A percentile compares a stretch with the other conserved stretches of the same genome.
Conservation (phyloP, 1,140 invertebrate species). For the Drosophila pseudoananassae region DNA sequence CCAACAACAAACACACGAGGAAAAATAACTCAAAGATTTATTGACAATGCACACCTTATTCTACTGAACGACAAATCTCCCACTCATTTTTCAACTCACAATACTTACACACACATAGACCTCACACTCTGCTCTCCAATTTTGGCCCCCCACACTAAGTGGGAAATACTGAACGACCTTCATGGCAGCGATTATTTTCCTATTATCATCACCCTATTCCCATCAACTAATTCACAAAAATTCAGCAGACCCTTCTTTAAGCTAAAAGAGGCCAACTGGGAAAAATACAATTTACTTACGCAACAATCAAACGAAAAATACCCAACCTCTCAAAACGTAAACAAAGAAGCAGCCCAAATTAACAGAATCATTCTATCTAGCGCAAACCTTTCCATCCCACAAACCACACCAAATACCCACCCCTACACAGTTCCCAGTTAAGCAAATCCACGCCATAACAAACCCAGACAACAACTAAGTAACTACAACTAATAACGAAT, state of each 20-base stretch:
- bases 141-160: constrained; percentile 14
- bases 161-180: constrained; percentile 32
- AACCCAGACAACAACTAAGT: not conserved
- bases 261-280: constrained; percentile 21
- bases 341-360: constrained; percentile 16
- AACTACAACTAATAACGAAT: not conserved
- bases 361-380: constrained; percentile 20
- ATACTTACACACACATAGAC: constrained; percentile 24
- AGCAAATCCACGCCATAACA: not conserved
- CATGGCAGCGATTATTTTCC: constrained; percentile 30
- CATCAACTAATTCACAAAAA: constrained; percentile 2
- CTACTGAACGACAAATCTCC: constrained; percentile 19
- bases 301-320: constrained; percentile 8
- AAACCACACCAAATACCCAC: constrained; percentile 12
- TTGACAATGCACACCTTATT: constrained; percentile 6
- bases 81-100: constrained; percentile 27
- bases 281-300: not conserved
- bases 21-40: constrained; percentile 8
- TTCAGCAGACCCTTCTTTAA: constrained; percentile 7
- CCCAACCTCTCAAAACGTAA: not conserved
- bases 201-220: constrained; percentile 29
- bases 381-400: constrained; percentile 18
- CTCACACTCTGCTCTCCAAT: constrained; percentile 6
- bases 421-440: constrained; percentile 3
- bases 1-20: constrained; percentile 10